Evolutionary conservation across 2,888 invertebrate genomes (phyloP).

Genomic region (Diarsia rubi): DNA sequence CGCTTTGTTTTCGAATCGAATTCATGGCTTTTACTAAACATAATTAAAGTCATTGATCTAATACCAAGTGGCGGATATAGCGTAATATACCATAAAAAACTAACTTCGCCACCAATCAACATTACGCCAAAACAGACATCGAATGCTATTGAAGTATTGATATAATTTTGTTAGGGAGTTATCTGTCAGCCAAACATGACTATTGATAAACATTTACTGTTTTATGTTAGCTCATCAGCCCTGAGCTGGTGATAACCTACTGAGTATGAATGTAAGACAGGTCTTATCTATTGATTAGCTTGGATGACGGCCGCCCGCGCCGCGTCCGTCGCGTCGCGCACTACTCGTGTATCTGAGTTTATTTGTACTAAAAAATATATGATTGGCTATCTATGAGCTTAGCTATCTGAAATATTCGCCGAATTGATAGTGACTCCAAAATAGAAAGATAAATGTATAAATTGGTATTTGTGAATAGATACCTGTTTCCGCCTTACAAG

Average conservation of each 20-base stretch:
- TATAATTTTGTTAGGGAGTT: not conserved
- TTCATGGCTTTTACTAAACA: too few species aligned
- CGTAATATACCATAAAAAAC: too few species aligned
- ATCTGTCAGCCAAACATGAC: not conserved
- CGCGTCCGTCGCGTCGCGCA: not conserved
- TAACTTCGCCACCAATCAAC: not conserved
- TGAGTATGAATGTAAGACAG: not conserved
- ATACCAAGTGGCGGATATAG: not conserved
- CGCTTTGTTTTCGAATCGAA: too few species aligned
- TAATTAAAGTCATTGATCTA: too few species aligned
- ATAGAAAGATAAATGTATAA: not conserved
- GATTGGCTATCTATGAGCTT: slow-evolving; percentile 5
- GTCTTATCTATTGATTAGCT: slow-evolving; percentile 23
- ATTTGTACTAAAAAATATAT: slow-evolving; percentile 4
- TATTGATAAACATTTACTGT: slow-evolving; percentile 3
- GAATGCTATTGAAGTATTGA: not conserved
- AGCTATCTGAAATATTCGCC: slow-evolving; percentile 6
- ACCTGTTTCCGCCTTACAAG: not conserved
- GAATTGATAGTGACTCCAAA: slow-evolving; percentile 2
- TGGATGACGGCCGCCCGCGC: not conserved
- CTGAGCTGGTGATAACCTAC: slow-evolving; percentile 7
- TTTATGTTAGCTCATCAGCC: slow-evolving; percentile 1
- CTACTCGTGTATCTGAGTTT: not conserved
- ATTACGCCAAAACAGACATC: not conserved
- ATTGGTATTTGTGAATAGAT: not conserved